These are phyloP conservation scores for Linyphia triangularis DNA, from an alignment of 2,888 invertebrate species.

Conservation along the genomic window DNA sequence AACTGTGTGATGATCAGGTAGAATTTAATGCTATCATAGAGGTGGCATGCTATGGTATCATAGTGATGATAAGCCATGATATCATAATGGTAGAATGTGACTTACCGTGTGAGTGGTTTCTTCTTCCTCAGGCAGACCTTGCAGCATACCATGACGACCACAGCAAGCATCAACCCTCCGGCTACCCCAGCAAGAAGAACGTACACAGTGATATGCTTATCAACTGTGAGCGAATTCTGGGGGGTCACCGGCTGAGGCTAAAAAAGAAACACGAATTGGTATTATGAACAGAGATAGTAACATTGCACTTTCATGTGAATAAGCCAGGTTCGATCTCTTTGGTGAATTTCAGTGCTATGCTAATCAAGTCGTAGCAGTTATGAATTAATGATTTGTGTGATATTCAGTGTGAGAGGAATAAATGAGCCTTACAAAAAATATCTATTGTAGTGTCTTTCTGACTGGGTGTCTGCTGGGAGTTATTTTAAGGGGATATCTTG, in stretches of 20 bases:
- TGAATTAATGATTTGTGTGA: no score
- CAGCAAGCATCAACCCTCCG: constrained; percentile 80
- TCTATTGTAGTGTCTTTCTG: no score
- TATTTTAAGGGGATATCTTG: no score
- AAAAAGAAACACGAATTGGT: constrained; percentile 11
- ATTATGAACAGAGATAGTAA: not conserved
- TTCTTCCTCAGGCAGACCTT: constrained; percentile 80
- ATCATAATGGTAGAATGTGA: no score
- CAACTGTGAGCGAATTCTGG: constrained; percentile 57
- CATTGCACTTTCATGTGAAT: no score
- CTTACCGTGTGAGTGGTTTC: constrained; percentile 77
- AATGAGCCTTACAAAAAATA: no score
- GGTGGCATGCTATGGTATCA: not conserved
- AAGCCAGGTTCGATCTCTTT: no score
- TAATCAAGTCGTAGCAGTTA: no score
- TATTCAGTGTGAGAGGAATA: no score
- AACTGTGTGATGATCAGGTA: not conserved
- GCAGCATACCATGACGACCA: constrained; percentile 80
- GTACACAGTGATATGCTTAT: constrained; percentile 78
- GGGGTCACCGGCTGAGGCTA: constrained; percentile 68
- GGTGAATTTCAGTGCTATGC: no score
- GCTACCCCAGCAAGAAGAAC: constrained; percentile 80
- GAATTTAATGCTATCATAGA: not conserved
- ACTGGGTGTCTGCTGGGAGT: no score
- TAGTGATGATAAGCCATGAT: no score